Percentiles rank a stretch among this genome's conserved stretches.
These are phyloP conservation scores for Acleris sparsana DNA, from an alignment of 2,888 invertebrate genomes.

Conservation along the genomic window DNA sequence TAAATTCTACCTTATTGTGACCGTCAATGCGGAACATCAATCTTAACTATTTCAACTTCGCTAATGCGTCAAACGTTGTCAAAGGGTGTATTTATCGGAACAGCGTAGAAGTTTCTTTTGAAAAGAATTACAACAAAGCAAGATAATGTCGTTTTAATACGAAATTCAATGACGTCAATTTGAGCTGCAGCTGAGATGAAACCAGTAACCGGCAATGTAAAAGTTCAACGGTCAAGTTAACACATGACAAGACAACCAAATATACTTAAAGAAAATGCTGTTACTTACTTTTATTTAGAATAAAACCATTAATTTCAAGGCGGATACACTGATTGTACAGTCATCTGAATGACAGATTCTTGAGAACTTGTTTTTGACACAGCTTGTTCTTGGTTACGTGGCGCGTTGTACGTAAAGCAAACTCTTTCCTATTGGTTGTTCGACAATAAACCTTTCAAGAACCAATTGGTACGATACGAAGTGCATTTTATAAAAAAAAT, in stretches of 20 bases:
- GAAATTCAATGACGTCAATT: constrained; percentile 77
- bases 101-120: constrained; percentile 32
- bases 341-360: constrained; percentile 74
- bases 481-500: not conserved
- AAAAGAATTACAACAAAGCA: constrained; percentile 39
- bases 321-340: constrained; percentile 76
- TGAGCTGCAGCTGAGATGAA: constrained; percentile 43
- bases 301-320: constrained; percentile 64
- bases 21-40: constrained; percentile 27
- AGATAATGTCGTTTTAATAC: constrained; percentile 60
- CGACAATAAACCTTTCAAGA: not conserved
- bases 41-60: constrained; percentile 22
- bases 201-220: constrained; percentile 39
- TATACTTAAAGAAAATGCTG: constrained; percentile 35
- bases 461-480: not conserved
- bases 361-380: constrained; percentile 64
- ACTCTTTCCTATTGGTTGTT: constrained; percentile 10
- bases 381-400: constrained; percentile 52
- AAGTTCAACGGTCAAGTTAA: constrained; percentile 36
- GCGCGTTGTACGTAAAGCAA: constrained; percentile 1
- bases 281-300: constrained; percentile 65
- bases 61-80: constrained; percentile 14
- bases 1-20: constrained; percentile 37
- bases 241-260: constrained; percentile 39
- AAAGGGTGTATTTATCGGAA: constrained; percentile 21